phyloP scores from a whole-genome alignment of 2,797 vertebrate genomes.

The Australoheros facetus region DNA sequence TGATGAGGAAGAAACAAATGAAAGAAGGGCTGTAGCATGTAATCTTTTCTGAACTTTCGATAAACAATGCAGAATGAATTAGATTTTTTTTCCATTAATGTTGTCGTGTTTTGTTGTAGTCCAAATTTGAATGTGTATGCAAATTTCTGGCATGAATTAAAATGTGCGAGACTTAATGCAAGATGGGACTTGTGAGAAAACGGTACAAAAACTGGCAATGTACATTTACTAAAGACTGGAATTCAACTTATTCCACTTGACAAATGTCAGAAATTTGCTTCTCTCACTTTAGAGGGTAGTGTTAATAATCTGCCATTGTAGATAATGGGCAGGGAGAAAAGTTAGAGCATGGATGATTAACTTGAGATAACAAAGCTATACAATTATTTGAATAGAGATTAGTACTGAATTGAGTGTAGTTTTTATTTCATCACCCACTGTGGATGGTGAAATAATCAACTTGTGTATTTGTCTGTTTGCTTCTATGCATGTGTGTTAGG shows the following conservation, averaged over 20 bases:
- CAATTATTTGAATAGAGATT: no score
- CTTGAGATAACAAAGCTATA: neutral
- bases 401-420: neutral
- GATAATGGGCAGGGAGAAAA: neutral
- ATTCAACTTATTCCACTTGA: neutral
- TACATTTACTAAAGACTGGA: neutral
- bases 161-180: neutral
- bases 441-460: neutral
- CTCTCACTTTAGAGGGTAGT: neutral
- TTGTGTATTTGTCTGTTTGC: neutral
- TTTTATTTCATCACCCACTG: neutral
- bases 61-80: neutral
- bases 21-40: neutral
- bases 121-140: neutral
- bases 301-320: neutral
- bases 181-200: neutral
- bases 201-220: neutral
- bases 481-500: constrained; percentile 77
- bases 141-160: neutral
- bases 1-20: neutral
- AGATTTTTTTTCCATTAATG: neutral
- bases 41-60: no score
- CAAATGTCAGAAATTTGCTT: neutral
- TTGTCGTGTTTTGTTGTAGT: neutral
- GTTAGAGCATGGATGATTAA: neutral